Base-by-base conservation (phyloP, 2,888 invertebrate genomes). In the Ariolimax columbianus region DNA sequence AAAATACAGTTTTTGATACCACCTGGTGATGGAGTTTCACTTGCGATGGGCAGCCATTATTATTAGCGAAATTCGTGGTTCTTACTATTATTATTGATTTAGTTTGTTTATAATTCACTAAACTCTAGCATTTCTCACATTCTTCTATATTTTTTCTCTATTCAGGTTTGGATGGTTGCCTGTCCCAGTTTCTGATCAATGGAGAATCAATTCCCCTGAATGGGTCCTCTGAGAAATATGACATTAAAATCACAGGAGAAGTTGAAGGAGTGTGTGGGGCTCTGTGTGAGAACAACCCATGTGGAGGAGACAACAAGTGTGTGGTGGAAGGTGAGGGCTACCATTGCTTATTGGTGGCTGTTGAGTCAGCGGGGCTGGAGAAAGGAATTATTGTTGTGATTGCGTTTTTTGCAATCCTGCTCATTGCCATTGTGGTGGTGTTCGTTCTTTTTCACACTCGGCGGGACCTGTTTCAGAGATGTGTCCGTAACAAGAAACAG, bases 381-480 rank as follows among this genome's bases (percentile, higher is more conserved):
- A 97, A 98, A 87, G 98, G 98, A 82, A 97, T 98, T 86, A 98
- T 98, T 0, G 95, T 98, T 55, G 98, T 98, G 36, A 97, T 98
- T 88, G 97, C 97, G 40, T 98, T 99, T 95, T 98, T 99, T 92
- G 97, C 97, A 11, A 97, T 98, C 47, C 85, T 93, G 19, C 87
- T 93, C 38, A 88, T 93, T 23, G 91, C 89, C 38, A 92, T 93
- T 43, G 88, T 93, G 23, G 89, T 92, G 33, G 90, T 91, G 77
- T 98, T 98, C 92, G 96, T 98, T n/a, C 97, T 98, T 68, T 98
- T 98, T 94, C 96, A 98, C 72, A 95, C 98, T 87, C 96, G 98
- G 33, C 96, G 97, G 82, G 97, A 97, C 93, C 84, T 88, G 86
- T 90, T 89, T 83, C 84, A 87, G 40, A 36, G 75, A 36, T 87